Percentiles rank a stretch among this genome's conserved stretches.
phyloP scores from a whole-genome alignment of 2,113 vertebrate species.

The Triplophysa siluroides region DNA sequence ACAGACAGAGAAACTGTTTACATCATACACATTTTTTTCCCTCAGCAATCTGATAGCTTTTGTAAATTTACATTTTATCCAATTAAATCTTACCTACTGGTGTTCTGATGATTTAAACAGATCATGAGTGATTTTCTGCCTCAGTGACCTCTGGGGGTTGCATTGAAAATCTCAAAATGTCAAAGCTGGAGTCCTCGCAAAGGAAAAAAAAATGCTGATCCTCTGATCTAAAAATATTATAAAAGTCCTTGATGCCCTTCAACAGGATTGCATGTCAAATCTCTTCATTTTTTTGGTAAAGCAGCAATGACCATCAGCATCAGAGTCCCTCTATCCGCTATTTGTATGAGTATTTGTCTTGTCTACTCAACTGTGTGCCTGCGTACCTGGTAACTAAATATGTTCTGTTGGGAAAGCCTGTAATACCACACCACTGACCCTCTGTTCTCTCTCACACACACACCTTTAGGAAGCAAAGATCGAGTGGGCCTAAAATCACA shows the following conservation, averaged over 20 bases:
- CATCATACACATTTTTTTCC: no score
- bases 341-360: not conserved
- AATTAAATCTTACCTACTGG: constrained; percentile 13
- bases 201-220: not conserved
- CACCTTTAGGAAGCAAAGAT: constrained; percentile 25
- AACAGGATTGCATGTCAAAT: not conserved
- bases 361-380: not conserved
- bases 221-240: not conserved
- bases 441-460: constrained; percentile 24
- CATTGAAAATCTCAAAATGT: not conserved
- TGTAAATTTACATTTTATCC: not conserved
- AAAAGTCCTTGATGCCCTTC: constrained; percentile 1
- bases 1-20: no score
- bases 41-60: not conserved
- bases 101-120: constrained; percentile 22
- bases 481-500: constrained; percentile 43
- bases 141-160: not conserved
- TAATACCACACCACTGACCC: constrained; percentile 21
- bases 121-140: not conserved
- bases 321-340: not conserved
- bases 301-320: not conserved
- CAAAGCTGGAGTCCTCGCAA: constrained; percentile 25
- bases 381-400: constrained; percentile 14
- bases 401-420: constrained; percentile 8
- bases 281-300: not conserved